Evolutionary conservation across 2,888 invertebrate species (phyloP).

Genomic region (Zygaena filipendulae): DNA sequence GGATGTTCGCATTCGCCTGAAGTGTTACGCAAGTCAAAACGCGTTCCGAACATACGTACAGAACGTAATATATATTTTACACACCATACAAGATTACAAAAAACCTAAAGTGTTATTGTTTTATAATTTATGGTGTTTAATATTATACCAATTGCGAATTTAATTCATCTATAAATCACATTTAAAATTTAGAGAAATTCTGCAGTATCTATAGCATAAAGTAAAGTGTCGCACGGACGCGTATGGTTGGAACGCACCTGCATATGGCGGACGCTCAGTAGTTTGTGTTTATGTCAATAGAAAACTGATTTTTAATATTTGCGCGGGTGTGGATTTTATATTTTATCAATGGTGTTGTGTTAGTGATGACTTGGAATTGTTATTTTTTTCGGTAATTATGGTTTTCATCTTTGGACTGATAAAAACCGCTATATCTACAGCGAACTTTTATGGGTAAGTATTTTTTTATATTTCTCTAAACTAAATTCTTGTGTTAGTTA

Average conservation of each 20-base stretch:
- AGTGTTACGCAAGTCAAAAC: conserved; percentile 29
- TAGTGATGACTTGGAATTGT: conserved; percentile 55
- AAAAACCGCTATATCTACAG: conserved; percentile 46
- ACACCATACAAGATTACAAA: conserved; percentile 1
- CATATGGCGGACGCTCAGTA: conserved; percentile 67
- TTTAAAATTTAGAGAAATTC: too few relatives aligned
- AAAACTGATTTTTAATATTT: conserved; percentile 63
- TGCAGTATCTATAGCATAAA: too few relatives aligned
- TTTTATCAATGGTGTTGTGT: conserved; percentile 48
- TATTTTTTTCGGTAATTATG: conserved; percentile 58
- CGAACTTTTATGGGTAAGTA: conserved; percentile 60
- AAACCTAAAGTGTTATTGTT: too few relatives aligned
- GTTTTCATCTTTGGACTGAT: conserved; percentile 50
- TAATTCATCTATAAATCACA: too few relatives aligned
- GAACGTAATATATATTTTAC: conserved; percentile 1
- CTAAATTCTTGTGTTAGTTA: too few relatives aligned
- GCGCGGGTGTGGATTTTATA: conserved; percentile 63
- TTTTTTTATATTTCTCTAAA: too few relatives aligned
- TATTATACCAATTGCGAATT: too few relatives aligned
- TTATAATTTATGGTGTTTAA: too few relatives aligned
- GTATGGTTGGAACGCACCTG: conserved; percentile 55
- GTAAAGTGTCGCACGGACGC: too few relatives aligned
- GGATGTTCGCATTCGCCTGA: conserved; percentile 30
- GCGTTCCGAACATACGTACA: conserved; percentile 34
- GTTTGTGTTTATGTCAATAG: conserved; percentile 70